These are phyloP conservation scores for Knipowitschia caucasica DNA, from an alignment of 2,797 vertebrate species.

Conservation along the genomic window DNA sequence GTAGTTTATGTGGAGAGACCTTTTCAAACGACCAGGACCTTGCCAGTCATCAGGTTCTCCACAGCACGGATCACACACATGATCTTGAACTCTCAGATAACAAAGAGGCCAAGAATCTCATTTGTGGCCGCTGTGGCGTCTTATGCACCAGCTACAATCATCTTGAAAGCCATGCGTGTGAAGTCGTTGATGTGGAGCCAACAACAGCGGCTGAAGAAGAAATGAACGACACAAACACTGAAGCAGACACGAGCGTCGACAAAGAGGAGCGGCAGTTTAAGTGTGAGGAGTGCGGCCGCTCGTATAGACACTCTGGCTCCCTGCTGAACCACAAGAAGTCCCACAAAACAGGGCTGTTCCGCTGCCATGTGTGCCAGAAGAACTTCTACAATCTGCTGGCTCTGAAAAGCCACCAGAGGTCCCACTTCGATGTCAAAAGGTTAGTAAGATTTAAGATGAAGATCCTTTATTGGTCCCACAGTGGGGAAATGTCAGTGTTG, in stretches of 20 bases:
- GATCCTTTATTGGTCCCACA: too few relatives aligned
- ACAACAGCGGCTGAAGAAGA: conserved; percentile 35
- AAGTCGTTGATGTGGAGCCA: conserved; percentile 41
- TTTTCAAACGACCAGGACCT: conserved; percentile 82
- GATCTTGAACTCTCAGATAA: conserved; percentile 13
- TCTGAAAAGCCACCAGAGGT: conserved; percentile 90
- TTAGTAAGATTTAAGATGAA: too few relatives aligned
- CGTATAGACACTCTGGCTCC: conserved; percentile 86
- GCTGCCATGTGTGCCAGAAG: conserved; percentile 87
- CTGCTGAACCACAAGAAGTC: conserved; percentile 92
- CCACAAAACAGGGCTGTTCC: conserved; percentile 88
- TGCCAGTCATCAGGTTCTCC: conserved; percentile 73
- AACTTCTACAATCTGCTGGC: conserved; percentile 90
- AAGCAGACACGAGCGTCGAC: conserved; percentile 10
- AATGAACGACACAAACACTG: conserved; percentile 12
- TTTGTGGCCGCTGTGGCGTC: conserved; percentile 76
- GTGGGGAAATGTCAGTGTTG: too few relatives aligned
- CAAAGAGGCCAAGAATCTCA: conserved; percentile 60
- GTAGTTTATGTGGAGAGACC: conserved; percentile 87
- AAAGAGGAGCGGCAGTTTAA: conserved; percentile 74
- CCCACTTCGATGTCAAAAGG: conserved; percentile 88
- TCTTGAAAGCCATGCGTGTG: conserved; percentile 69
- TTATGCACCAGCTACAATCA: conserved; percentile 68
- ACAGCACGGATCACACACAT: conserved; percentile 46
- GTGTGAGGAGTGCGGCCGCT: conserved; percentile 86